These are phyloP conservation scores for Lepidocyrtinus sp. DNA, from an alignment of 2,888 invertebrate genomes.

Conservation along the genomic window DNA sequence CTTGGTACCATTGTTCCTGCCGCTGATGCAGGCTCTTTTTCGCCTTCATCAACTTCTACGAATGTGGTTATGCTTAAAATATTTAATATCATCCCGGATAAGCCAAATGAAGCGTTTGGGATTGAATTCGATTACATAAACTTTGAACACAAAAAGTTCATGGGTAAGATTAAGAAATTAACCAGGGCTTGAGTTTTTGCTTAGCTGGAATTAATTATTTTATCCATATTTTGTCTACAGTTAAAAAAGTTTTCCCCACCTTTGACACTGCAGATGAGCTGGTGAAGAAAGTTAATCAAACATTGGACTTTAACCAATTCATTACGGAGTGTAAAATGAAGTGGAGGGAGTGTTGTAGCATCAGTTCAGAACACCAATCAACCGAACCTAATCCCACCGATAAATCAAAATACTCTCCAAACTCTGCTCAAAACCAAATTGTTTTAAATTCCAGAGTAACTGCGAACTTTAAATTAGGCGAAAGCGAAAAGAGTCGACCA, in stretches of 20 bases:
- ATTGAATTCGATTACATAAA: conserved; percentile 13
- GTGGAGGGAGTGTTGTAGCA: background rate
- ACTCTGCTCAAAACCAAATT: too few relatives aligned
- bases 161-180: conserved; percentile 31
- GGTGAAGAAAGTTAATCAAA: conserved; percentile 30
- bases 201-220: background rate
- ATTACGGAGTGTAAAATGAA: conserved; percentile 18
- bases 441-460: too few relatives aligned
- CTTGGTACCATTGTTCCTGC: background rate
- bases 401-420: too few relatives aligned
- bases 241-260: conserved; percentile 20
- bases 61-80: too few relatives aligned
- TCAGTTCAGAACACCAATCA: too few relatives aligned
- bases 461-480: too few relatives aligned
- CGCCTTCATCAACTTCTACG: background rate
- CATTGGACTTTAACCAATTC: conserved; percentile 18
- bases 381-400: too few relatives aligned
- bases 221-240: conserved; percentile 20
- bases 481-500: too few relatives aligned
- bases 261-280: conserved; percentile 30
- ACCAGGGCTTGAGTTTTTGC: too few relatives aligned
- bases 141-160: background rate
- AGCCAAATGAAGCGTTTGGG: conserved; percentile 6
- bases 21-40: background rate
- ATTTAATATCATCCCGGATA: too few relatives aligned